Base-by-base conservation (phyloP, 1,140 invertebrate genomes). In the Helicoverpa armigera region DNA sequence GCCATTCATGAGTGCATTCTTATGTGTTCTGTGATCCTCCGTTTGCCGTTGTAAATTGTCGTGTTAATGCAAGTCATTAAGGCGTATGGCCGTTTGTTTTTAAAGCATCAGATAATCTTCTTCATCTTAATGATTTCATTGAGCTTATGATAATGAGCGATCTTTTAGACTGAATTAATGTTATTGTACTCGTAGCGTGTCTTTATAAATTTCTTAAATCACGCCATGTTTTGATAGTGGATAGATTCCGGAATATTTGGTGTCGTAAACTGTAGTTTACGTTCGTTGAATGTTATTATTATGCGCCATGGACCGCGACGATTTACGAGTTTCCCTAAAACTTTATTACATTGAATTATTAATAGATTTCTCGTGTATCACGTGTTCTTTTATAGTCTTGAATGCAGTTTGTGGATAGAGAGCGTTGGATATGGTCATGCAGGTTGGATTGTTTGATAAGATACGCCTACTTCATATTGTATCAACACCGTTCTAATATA, bases 211-310 rank as follows among this genome's bases (percentile, higher is more conserved):
- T 75, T 75, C 61, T 65, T 65, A 80, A 73, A 83, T 80, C 65
- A 79, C 61, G 18, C 31, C 50, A 69, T 86, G 83, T 86, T 86
- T 87, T 85, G 81, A 85, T 85, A 83, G 80, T 61, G 83, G 74
- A 85, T 84, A 82, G 82, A 77, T 78, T 70, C 80, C 79, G 82
- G 81, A 84, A 88, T 87, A 81, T 83, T 88, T 86, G 83, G 82
- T 70, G 78, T 90, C 89, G 85, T 92, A 88, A 91, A 92, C 89
- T 13, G 84, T 86, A 70, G 89, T 92, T 92, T 89, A 91, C 81
- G 85, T 85, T 83, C 85, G 73, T 84, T 82, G 81, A 87, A 87
- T 80, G 70, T 87, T 87, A 83, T 88, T 89, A 86, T 86, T 82
- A 83, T 82, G 72, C 74, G 81, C 77, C 82, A 85, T 79, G 79